Evolutionary conservation across 1,140 invertebrate species (phyloP).

Genomic region (Lasioglossum albipes): DNA sequence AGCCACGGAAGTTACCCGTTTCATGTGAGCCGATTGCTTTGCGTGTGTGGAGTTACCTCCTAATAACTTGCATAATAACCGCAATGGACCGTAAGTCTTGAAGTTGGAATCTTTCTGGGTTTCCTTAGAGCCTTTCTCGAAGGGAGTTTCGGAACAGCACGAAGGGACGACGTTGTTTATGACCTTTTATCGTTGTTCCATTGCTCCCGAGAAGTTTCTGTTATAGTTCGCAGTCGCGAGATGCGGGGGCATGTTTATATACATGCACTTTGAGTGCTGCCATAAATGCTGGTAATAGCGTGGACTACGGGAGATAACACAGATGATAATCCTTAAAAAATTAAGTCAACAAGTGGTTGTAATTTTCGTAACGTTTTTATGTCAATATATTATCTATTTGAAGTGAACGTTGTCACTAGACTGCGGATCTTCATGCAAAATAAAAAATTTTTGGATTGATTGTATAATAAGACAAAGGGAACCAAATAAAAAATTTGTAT

Average conservation of each 20-base stretch:
- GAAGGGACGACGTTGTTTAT: not conserved
- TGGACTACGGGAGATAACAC: too few relatives aligned
- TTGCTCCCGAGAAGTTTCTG: not conserved
- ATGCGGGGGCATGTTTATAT: not conserved
- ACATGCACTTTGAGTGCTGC: too few relatives aligned
- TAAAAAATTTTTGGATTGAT: too few relatives aligned
- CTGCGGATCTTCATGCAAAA: too few relatives aligned
- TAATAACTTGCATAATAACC: slow-evolving; percentile 1
- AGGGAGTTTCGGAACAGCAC: not conserved
- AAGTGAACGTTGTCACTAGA: too few relatives aligned
- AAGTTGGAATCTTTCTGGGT: not conserved
- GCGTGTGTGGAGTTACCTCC: not conserved
- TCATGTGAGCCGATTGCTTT: not conserved
- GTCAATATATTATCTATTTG: too few relatives aligned
- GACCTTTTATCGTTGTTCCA: not conserved
- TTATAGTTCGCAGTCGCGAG: not conserved
- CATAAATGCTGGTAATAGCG: too few relatives aligned
- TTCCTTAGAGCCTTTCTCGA: not conserved
- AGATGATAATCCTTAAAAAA: too few relatives aligned
- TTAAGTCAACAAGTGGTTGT: too few relatives aligned
- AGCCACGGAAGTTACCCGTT: slow-evolving; percentile 12
- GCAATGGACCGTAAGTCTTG: not conserved
- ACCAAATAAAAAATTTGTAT: too few relatives aligned
- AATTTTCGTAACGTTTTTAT: too few relatives aligned
- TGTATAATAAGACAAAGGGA: too few relatives aligned